Evolutionary conservation across 1,140 invertebrate genomes (phyloP).

Genomic region (Carposina sasakii): DNA sequence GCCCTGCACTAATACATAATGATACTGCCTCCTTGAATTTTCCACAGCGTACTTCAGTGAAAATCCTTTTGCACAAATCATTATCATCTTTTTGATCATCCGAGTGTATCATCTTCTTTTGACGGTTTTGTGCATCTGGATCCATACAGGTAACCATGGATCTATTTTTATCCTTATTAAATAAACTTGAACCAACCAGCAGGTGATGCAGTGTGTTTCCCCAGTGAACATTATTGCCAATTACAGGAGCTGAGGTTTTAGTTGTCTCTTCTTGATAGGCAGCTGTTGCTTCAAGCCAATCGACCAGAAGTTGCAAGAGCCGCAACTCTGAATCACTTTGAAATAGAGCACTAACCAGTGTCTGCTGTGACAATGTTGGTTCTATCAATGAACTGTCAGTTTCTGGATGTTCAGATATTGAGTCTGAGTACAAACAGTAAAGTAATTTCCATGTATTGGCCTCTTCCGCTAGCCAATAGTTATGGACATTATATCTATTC

Average conservation of each 20-base stretch:
- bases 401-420: conserved; percentile 73
- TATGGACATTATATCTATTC: conserved; percentile 72
- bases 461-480: conserved; percentile 83
- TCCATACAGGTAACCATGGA: conserved; percentile 83
- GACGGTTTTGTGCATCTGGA: conserved; percentile 92
- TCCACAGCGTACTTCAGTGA: conserved; percentile 88
- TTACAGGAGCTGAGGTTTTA: conserved; percentile 78
- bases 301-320: conserved; percentile 89
- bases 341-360: conserved; percentile 57
- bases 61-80: conserved; percentile 79
- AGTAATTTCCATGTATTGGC: conserved; percentile 90
- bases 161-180: conserved; percentile 60
- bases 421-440: conserved; percentile 85
- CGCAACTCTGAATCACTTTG: conserved; percentile 77
- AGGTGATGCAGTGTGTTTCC: conserved; percentile 92
- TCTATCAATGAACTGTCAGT: conserved; percentile 65
- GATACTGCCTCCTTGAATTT: conserved; percentile 88
- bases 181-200: conserved; percentile 72
- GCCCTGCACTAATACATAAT: conserved; percentile 87
- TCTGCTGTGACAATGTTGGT: conserved; percentile 65
- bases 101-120: conserved; percentile 87
- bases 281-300: conserved; percentile 93
- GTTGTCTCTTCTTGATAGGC: conserved; percentile 78
- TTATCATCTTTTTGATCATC: conserved; percentile 92
- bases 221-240: conserved; percentile 86